Evolutionary conservation across 2,888 invertebrate species (phyloP).

Genomic region (Drepanosiphum platanoidis): DNA sequence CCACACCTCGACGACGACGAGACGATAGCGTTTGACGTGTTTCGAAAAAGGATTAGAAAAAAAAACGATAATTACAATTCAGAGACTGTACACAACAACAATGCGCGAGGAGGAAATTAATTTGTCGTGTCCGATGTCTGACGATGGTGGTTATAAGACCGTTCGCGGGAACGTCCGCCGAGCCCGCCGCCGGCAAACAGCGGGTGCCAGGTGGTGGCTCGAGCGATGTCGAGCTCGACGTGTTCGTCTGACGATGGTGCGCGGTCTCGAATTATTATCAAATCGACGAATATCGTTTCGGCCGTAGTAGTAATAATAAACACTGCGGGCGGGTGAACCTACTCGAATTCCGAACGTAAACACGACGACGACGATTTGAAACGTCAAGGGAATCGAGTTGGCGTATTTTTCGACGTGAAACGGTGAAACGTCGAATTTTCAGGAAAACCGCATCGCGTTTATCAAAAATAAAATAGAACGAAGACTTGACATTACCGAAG

Average conservation of each 20-base stretch:
- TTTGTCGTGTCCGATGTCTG: conserved; percentile 27
- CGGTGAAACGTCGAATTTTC: no score
- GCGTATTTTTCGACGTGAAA: no score
- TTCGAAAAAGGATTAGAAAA: not conserved
- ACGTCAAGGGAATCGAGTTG: no score
- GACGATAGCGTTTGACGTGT: not conserved
- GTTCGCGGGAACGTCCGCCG: not conserved
- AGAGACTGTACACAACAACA: not conserved
- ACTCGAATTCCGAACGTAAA: no score
- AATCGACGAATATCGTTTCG: no score
- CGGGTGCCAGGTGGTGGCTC: conserved; percentile 11
- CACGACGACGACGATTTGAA: no score
- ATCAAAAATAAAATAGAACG: no score
- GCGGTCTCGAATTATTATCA: conserved; percentile 3
- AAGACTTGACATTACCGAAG: no score
- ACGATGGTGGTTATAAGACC: conserved; percentile 6
- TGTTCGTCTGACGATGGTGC: not conserved
- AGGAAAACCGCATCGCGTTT: no score
- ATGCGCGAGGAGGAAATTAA: conserved; percentile 20
- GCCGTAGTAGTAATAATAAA: no score
- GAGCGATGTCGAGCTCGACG: not conserved
- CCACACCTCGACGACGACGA: conserved; percentile 6
- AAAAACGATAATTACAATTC: conserved; percentile 17
- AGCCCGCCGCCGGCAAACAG: conserved; percentile 32
- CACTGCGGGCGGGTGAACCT: no score